Base-by-base conservation (phyloP, 2,888 invertebrate genomes). In the Tachina grossa region DNA sequence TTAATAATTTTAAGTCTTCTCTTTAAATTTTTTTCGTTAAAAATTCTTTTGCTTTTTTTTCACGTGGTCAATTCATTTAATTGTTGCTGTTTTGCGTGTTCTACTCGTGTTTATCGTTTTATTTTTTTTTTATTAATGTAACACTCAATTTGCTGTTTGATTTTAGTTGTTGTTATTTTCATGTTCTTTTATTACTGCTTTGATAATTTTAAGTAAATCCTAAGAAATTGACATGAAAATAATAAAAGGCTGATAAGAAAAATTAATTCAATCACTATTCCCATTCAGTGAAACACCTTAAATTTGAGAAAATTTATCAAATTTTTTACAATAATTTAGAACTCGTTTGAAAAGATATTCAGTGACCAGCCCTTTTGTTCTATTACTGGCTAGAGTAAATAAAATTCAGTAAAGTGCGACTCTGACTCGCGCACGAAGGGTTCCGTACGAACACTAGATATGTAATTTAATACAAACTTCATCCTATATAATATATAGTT, bases 111-210 rank as follows among this genome's bases (percentile, higher is more conserved):
- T 31, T 31, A 31, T 31, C 0, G 31, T 6, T 49, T n/a, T n/a
- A n/a, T n/a, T n/a, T n/a, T n/a, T n/a, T n/a, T n/a, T 72, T 49
- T 74, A 39, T 22, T 63, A 14, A 22, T 41, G 61, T 63, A n/a
- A 49, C 49, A 74, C 22, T 41, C 49, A 74, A n/a, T 41, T 74
- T 59, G 39, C 13, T 13, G 41, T 9, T n/a, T 57, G 9, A n/a
- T 31, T 63, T 43, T 74, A 22, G 31, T 75, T 22, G 31, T 41
- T 43, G 19, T 1, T 53, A 19, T 53, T 31, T 19, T 51, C 22
- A 43, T 45, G 6, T 63, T 9, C 13, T 39, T 47, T 39, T 72
- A 39, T 74, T 61, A 51, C 19, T 63, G 41, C 13, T 65, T 63
- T 74, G 59, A 16, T 10, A 75, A 22, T 51, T 63, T 61, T 22